A percentile compares a stretch with the other conserved stretches of the same genome.
These are phyloP conservation scores for Lethocerus indicus DNA, from an alignment of 1,140 invertebrate genomes.

Conservation along the genomic window DNA sequence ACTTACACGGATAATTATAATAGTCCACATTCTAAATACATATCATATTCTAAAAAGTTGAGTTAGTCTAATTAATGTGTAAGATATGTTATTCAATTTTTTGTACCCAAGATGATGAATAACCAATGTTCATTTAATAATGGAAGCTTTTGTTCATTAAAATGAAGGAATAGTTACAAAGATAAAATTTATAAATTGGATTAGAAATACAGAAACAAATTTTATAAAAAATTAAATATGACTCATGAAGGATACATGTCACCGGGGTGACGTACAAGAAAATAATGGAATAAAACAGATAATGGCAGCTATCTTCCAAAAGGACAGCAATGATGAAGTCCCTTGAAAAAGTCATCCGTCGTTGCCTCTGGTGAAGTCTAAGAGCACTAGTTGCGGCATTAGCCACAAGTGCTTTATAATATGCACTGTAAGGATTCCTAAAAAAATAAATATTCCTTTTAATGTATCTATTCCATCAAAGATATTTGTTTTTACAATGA, in stretches of 20 bases:
- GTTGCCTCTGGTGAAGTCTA: constrained; percentile 81
- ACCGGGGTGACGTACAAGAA: constrained; percentile 80
- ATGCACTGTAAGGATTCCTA: constrained; percentile 66
- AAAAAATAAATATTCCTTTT: constrained; percentile 23
- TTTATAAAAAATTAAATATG: background rate
- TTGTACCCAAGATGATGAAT: background rate
- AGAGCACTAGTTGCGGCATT: constrained; percentile 88
- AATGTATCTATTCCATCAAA: background rate
- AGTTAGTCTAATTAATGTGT: background rate
- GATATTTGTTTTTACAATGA: background rate
- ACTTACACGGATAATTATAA: background rate
- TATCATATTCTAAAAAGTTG: background rate
- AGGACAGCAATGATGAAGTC: constrained; percentile 66
- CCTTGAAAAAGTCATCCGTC: constrained; percentile 55
- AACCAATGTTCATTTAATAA: background rate
- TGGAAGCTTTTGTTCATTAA: background rate
- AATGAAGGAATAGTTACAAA: background rate
- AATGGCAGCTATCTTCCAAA: constrained; percentile 89
- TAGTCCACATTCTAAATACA: background rate
- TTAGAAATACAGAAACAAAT: background rate
- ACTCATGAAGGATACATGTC: constrained; percentile 57
- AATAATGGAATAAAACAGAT: constrained; percentile 84
- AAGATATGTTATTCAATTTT: background rate
- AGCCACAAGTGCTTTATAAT: constrained; percentile 78
- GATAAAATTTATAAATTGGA: background rate